Evolutionary conservation across 2,888 invertebrate genomes (phyloP).

Genomic region (Parnassius apollo): DNA sequence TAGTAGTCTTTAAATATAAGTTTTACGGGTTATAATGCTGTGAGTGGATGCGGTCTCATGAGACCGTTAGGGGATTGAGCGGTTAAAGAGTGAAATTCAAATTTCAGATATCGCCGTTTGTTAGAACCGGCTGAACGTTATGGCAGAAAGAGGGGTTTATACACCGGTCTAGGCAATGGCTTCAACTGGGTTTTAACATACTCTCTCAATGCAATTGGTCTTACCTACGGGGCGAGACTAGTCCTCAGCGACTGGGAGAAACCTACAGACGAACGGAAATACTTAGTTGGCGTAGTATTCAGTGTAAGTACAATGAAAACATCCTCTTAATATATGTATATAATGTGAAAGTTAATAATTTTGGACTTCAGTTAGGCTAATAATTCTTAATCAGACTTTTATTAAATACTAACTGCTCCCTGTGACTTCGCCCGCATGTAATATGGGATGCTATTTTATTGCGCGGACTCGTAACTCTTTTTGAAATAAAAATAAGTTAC

Average conservation of each 20-base stretch:
- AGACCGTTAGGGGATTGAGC: no score
- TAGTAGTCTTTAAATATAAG: no score
- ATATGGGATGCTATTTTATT: no score
- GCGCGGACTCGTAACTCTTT: no score
- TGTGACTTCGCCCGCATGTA: no score
- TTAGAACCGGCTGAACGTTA: constrained; percentile 83
- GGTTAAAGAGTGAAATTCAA: background rate
- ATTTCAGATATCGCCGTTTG: constrained; percentile 72
- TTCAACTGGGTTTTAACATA: constrained; percentile 89
- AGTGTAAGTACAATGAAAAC: constrained; percentile 75
- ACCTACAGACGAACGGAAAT: constrained; percentile 79
- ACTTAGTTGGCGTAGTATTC: constrained; percentile 85
- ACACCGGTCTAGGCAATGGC: constrained; percentile 85
- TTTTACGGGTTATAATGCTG: background rate
- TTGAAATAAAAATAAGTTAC: no score
- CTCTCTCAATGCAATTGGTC: constrained; percentile 86
- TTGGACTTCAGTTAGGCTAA: no score
- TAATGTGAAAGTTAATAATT: no score
- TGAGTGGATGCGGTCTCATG: background rate
- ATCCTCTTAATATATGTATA: no score
- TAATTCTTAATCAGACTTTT: no score
- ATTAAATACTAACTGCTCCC: no score
- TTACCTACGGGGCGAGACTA: constrained; percentile 88
- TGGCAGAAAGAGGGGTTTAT: constrained; percentile 84
- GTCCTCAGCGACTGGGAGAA: constrained; percentile 83